Base-by-base conservation (phyloP, 2,888 invertebrate genomes). In the Carpatolechia fugitivella region DNA sequence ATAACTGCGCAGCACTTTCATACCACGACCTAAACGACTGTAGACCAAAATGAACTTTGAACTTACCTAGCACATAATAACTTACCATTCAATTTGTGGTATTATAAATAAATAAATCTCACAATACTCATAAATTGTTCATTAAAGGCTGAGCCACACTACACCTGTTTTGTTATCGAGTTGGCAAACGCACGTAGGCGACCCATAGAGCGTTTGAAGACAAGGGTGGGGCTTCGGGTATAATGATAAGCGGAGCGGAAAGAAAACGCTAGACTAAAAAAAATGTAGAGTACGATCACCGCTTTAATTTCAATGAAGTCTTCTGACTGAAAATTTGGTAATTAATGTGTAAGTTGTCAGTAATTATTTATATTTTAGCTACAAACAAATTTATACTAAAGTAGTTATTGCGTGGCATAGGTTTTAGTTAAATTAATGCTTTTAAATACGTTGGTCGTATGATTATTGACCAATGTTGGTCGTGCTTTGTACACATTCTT, bases 121-220 rank as follows among this genome's bases (percentile, higher is more conserved):
- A 41, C 20, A 41, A 41, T 41, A 20, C 10, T 20, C 41, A 20
- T 41, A 41, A 41, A 41, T 41, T 16, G 20, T 20, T 41, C 41
- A 48, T 48, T 33, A 31, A 48, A 47, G 30, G 29, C 48, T 47
- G 20, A 47, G 36, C 49, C 55, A 55, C 52, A 56, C 51, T 54
- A 59, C 64, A 60, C 63, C 63, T 64, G 65, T 62, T 59, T 52
- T 64, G 66, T 66, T 68, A 57, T 13, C 8, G 20, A 41, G 65
- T 60, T 54, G 61, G 58, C 60, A 61, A 64, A 63, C 56, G 58
- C 59, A 55, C 66, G 67, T 64, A 68, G 85, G 82, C 85, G 84
- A 83, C 78, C 72, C 56, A 72, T 82, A 83, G 83, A 78, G 76
- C 76, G 78, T 76, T 76, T 76, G 73, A 70, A 61, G 63, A 63